These are phyloP conservation scores for Plumapathes pennacea DNA, from an alignment of 92 coral and sea anemone genomes.

Conservation along the genomic window DNA sequence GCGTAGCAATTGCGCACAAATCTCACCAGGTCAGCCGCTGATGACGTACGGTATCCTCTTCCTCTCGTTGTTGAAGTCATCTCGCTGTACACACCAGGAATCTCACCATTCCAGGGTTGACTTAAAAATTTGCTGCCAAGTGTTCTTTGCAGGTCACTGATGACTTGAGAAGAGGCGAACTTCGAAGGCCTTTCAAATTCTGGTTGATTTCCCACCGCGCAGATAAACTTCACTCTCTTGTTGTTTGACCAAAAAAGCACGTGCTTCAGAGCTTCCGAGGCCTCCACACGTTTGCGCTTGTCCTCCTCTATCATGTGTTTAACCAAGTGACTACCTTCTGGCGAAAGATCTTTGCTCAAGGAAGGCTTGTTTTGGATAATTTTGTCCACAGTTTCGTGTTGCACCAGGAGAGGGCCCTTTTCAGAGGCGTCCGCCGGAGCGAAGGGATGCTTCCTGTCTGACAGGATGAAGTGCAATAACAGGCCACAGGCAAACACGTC, in stretches of 20 bases:
- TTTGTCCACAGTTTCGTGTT: slow-evolving; percentile 28
- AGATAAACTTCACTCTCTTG: slow-evolving; percentile 31
- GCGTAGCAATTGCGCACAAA: slow-evolving; percentile 43
- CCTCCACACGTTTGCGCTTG: slow-evolving; percentile 24
- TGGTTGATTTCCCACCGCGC: slow-evolving; percentile 43
- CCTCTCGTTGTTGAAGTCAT: slow-evolving; percentile 7
- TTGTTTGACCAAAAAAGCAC: slow-evolving; percentile 60
- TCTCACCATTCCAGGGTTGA: slow-evolving; percentile 5
- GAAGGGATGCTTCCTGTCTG: slow-evolving; percentile 49
- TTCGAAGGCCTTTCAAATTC: slow-evolving; percentile 43
- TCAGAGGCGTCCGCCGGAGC: slow-evolving; percentile 3
- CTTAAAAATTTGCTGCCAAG: too few species aligned
- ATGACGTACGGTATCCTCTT: slow-evolving; percentile 14
- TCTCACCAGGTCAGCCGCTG: slow-evolving; percentile 33
- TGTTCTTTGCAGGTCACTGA: too few species aligned
- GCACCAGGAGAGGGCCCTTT: neutral
- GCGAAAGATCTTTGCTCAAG: slow-evolving; percentile 9
- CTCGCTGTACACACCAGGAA: slow-evolving; percentile 22
- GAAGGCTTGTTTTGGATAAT: slow-evolving; percentile 3
- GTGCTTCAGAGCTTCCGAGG: slow-evolving; percentile 8
- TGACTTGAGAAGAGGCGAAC: too few species aligned
- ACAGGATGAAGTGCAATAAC: slow-evolving; percentile 30
- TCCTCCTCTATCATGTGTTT: slow-evolving; percentile 4
- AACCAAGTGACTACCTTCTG: slow-evolving; percentile 48
- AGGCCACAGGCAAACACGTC: slow-evolving; percentile 46